Conservation (phyloP, 2,888 invertebrate species). For the Enchytraeus crypticus region DNA sequence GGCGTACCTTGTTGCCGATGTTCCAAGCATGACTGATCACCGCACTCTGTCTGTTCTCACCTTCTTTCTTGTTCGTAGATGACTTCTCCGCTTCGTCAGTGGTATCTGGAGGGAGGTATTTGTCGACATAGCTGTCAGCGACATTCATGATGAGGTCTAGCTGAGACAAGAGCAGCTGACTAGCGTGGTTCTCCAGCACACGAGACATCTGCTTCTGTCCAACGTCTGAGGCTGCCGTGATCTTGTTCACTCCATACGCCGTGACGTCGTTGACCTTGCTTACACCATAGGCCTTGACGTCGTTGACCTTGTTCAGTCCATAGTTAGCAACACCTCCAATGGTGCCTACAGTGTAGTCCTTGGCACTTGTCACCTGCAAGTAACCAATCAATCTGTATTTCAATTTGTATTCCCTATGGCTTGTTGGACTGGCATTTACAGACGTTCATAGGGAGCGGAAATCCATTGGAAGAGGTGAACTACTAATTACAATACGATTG, state of each 20-base stretch:
- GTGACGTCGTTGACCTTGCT: slow-evolving; percentile 9
- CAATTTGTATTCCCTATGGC: no score
- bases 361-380: not conserved
- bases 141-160: slow-evolving; percentile 62
- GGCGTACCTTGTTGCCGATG: slow-evolving; percentile 1
- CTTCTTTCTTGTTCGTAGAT: no score
- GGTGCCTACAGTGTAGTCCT: not conserved
- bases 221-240: slow-evolving; percentile 48
- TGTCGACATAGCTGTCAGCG: slow-evolving; percentile 66
- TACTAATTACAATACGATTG: no score
- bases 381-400: no score
- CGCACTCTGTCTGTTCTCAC: no score
- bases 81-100: no score
- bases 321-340: slow-evolving; percentile 10
- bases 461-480: no score
- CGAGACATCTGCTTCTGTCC: slow-evolving; percentile 64
- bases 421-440: no score
- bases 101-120: slow-evolving; percentile 67
- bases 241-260: slow-evolving; percentile 23
- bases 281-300: slow-evolving; percentile 13
- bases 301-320: slow-evolving; percentile 9
- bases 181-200: slow-evolving; percentile 3
- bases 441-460: no score
- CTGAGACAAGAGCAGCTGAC: slow-evolving; percentile 43
- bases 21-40: not conserved